phyloP scores from a whole-genome alignment of 1,140 invertebrate species.

The Microplitis demolitor region DNA sequence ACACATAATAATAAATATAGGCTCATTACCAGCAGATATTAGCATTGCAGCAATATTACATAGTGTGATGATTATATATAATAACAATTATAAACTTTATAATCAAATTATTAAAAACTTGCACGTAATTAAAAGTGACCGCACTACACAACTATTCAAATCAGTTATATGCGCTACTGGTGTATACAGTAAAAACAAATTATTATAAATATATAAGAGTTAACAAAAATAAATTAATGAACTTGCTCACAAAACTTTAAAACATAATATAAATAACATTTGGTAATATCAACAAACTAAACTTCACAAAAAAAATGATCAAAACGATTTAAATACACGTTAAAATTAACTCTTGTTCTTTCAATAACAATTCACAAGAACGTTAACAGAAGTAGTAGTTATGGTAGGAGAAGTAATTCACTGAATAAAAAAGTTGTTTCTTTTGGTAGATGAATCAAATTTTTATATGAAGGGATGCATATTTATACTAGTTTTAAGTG shows the following conservation, averaged over 20 bases:
- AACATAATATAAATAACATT: not conserved
- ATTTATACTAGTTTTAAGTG: conserved; percentile 1
- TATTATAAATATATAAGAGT: not conserved
- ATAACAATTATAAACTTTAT: conserved; percentile 4
- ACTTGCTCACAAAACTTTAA: conserved; percentile 21
- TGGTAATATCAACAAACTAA: conserved; percentile 19
- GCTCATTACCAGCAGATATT: conserved; percentile 6
- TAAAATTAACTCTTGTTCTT: not conserved
- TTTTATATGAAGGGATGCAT: not conserved
- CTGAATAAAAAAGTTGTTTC: not conserved
- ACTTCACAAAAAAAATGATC: conserved; percentile 20
- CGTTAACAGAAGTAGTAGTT: not conserved
- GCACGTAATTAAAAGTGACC: conserved; percentile 26
- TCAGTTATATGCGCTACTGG: conserved; percentile 21
- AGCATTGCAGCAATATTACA: conserved; percentile 3
- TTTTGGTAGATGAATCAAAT: conserved; percentile 1
- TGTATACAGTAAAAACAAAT: not conserved
- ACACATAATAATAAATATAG: not conserved
- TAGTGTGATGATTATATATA: not conserved
- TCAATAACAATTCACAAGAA: not conserved
- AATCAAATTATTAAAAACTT: conserved; percentile 12
- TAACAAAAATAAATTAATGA: not conserved
- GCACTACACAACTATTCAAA: conserved; percentile 29
- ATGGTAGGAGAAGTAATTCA: not conserved
- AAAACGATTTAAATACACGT: conserved; percentile 9